These are phyloP conservation scores for Mylabris sibirica DNA, from an alignment of 2,888 invertebrate genomes.

Conservation along the genomic window DNA sequence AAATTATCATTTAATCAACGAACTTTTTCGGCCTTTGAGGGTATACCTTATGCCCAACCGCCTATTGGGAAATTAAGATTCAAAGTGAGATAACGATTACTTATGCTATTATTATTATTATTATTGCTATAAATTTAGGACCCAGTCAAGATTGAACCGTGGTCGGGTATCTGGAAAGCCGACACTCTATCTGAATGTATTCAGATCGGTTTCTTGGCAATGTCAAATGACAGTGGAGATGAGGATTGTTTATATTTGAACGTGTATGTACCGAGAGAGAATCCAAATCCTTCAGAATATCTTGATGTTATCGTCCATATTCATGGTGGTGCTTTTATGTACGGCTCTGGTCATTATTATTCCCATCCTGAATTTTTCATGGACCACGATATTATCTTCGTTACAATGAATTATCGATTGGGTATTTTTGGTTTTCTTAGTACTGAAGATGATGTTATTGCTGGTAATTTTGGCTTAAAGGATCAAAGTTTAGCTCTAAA, in stretches of 20 bases:
- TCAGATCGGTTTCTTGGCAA: no score
- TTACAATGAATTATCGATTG: slow-evolving; percentile 55
- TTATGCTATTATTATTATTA: no score
- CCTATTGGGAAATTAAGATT: slow-evolving; percentile 43
- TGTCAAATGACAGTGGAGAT: slow-evolving; percentile 64
- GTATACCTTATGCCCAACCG: slow-evolving; percentile 48
- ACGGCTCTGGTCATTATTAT: slow-evolving; percentile 51
- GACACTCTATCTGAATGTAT: slow-evolving; percentile 57
- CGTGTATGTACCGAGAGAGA: slow-evolving; percentile 67
- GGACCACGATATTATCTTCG: slow-evolving; percentile 56
- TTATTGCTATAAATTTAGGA: no score
- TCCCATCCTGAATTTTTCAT: slow-evolving; percentile 55
- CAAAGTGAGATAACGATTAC: slow-evolving; percentile 41
- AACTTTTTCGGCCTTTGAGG: slow-evolving; percentile 45
- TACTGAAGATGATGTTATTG: slow-evolving; percentile 54
- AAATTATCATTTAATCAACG: slow-evolving; percentile 41
- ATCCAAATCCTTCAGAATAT: slow-evolving; percentile 55
- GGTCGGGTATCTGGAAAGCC: slow-evolving; percentile 46
- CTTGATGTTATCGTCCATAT: slow-evolving; percentile 62
- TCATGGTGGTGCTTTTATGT: slow-evolving; percentile 63
- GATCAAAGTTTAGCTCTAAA: slow-evolving; percentile 55
- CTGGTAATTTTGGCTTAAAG: slow-evolving; percentile 59
- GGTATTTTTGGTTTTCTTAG: slow-evolving; percentile 56
- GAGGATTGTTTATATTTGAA: slow-evolving; percentile 75
- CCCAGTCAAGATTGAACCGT: slow-evolving; percentile 46